Evolutionary conservation across 23 tunicate species (phyloP).

Genomic region (Diplosoma virens): DNA sequence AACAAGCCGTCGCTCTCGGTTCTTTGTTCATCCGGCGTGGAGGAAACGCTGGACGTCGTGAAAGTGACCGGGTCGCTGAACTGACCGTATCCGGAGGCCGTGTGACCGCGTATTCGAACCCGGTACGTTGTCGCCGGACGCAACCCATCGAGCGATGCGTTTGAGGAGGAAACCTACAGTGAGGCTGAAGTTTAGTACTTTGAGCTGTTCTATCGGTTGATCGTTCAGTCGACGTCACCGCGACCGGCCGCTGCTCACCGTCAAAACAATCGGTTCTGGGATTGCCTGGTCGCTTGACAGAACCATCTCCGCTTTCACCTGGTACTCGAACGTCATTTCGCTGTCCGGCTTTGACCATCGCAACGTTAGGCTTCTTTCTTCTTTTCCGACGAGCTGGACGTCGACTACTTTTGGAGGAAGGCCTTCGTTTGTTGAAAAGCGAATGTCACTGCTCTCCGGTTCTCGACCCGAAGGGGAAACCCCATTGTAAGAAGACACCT

Average conservation of each 20-base stretch:
- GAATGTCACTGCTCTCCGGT: constrained; percentile 9
- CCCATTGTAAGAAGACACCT: constrained; percentile 70
- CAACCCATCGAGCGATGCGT: constrained; percentile 35
- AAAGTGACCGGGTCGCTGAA: constrained; percentile 31
- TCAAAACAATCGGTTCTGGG: too few species aligned
- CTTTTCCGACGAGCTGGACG: not conserved
- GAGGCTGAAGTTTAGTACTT: too few species aligned
- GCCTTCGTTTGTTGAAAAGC: constrained; percentile 45
- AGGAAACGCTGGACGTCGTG: not conserved
- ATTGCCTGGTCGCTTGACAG: too few species aligned
- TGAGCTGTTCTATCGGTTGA: too few species aligned
- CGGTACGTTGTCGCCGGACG: constrained; percentile 36
- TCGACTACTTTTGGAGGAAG: constrained; percentile 39
- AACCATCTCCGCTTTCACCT: too few species aligned
- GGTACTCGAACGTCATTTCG: too few species aligned
- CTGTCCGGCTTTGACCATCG: constrained; percentile 49
- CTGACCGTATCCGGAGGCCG: constrained; percentile 40
- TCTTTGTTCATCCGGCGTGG: not conserved
- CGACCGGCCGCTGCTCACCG: too few species aligned
- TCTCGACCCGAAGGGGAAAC: constrained; percentile 23
- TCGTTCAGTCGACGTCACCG: too few species aligned
- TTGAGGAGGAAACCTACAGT: constrained; percentile 20
- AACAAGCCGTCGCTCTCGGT: not conserved
- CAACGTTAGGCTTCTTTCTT: constrained; percentile 19
- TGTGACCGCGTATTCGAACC: constrained; percentile 43